Evolutionary conservation across 2,113 vertebrate genomes (phyloP).

Genomic region (Hippocampus barbouri): DNA sequence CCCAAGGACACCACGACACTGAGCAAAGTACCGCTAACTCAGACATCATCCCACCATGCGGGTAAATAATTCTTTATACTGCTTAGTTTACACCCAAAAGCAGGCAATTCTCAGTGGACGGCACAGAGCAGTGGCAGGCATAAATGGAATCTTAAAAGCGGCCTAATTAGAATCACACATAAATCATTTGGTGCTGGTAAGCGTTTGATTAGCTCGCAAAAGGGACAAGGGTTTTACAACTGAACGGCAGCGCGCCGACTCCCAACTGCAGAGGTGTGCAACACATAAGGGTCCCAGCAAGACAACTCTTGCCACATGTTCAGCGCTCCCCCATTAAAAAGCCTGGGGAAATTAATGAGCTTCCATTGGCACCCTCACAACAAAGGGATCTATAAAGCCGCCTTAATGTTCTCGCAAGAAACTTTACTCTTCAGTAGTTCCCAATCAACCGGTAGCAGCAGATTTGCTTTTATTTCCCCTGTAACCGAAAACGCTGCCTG

Average conservation of each 20-base stretch:
- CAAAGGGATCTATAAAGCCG: constrained; percentile 74
- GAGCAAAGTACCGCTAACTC: background rate
- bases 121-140: background rate
- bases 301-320: constrained; percentile 73
- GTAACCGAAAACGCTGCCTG: constrained; percentile 63
- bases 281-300: constrained; percentile 66
- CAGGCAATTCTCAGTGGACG: background rate
- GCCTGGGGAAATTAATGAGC: constrained; percentile 73
- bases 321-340: constrained; percentile 71
- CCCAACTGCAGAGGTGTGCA: constrained; percentile 63
- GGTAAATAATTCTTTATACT: constrained; percentile 1
- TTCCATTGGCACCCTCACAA: constrained; percentile 73
- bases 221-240: constrained; percentile 61
- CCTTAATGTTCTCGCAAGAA: constrained; percentile 66
- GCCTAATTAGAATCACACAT: constrained; percentile 11
- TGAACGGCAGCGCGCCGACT: constrained; percentile 61
- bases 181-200: constrained; percentile 36
- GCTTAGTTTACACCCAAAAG: background rate
- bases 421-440: constrained; percentile 73
- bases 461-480: constrained; percentile 69
- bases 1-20: constrained; percentile 1
- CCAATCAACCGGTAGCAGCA: constrained; percentile 72
- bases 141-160: background rate
- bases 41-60: background rate
- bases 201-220: constrained; percentile 45